Percentiles rank a stretch among this genome's conserved stretches.
These are phyloP conservation scores for Sarcoramphus papa DNA, from an alignment of 2,797 vertebrate species.

Conservation along the genomic window DNA sequence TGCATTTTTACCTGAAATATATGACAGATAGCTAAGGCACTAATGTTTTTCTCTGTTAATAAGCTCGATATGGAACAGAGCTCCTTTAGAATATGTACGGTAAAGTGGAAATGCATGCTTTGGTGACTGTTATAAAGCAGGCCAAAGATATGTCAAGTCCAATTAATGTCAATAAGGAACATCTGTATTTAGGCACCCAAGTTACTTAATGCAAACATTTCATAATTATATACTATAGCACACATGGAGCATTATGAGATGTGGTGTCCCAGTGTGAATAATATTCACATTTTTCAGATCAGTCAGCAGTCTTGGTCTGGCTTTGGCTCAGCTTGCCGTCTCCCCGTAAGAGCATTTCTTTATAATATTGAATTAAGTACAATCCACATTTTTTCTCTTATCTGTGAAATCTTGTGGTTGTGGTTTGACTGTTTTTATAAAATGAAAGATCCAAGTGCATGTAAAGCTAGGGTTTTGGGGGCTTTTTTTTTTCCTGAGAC, in stretches of 20 bases:
- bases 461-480: constrained; percentile 67
- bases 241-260: constrained; percentile 76
- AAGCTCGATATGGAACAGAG: constrained; percentile 74
- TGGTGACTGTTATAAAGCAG: constrained; percentile 73
- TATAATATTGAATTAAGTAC: constrained; percentile 81
- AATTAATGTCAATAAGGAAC: constrained; percentile 82
- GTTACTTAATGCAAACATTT: constrained; percentile 81
- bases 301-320: constrained; percentile 79
- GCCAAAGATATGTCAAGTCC: constrained; percentile 81
- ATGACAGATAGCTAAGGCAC: constrained; percentile 60
- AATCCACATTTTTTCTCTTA: constrained; percentile 78
- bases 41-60: constrained; percentile 63
- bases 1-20: constrained; percentile 66
- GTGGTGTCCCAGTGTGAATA: constrained; percentile 80
- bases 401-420: constrained; percentile 82
- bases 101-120: constrained; percentile 67
- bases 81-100: constrained; percentile 71
- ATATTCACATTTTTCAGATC: constrained; percentile 79
- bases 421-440: constrained; percentile 75
- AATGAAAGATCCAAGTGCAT: constrained; percentile 80
- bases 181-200: constrained; percentile 81
- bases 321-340: constrained; percentile 69
- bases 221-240: constrained; percentile 77
- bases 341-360: constrained; percentile 74
- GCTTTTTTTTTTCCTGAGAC: constrained; percentile 48